phyloP scores from a whole-genome alignment of 2,888 invertebrate species.

The Tetrapedia diversipes region DNA sequence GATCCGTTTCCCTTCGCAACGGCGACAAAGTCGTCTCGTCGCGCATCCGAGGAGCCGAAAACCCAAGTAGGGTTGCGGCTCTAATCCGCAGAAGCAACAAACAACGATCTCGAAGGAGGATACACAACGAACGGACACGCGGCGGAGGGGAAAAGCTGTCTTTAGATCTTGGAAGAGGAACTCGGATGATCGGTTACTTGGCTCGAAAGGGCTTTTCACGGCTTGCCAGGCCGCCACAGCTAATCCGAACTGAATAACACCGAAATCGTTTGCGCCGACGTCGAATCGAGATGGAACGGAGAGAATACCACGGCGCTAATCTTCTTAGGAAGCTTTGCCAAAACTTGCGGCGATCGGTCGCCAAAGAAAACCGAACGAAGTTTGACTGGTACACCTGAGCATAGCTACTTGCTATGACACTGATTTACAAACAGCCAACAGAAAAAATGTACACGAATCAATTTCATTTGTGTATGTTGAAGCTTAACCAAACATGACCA shows the following conservation, averaged over 20 bases:
- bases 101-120: conserved; percentile 57
- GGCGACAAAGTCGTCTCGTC: conserved; percentile 56
- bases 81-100: conserved; percentile 62
- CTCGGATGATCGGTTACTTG: conserved; percentile 49
- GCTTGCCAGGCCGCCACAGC: conserved; percentile 48
- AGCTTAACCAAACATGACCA: no score
- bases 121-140: not conserved
- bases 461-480: no score
- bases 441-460: no score
- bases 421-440: no score
- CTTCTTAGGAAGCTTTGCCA: conserved; percentile 68
- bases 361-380: not conserved
- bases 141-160: conserved; percentile 21
- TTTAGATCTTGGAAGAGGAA: conserved; percentile 28
- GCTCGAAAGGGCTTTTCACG: conserved; percentile 66
- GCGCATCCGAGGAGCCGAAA: conserved; percentile 22
- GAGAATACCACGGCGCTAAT: conserved; percentile 65
- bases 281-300: conserved; percentile 58
- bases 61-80: conserved; percentile 39
- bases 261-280: conserved; percentile 67
- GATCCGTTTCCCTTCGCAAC: conserved; percentile 19
- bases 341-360: conserved; percentile 37
- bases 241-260: conserved; percentile 68
- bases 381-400: not conserved
- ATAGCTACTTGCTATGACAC: not conserved